phyloP scores from a whole-genome alignment of 2,113 vertebrate genomes.

The Pyxicephalus adspersus region DNA sequence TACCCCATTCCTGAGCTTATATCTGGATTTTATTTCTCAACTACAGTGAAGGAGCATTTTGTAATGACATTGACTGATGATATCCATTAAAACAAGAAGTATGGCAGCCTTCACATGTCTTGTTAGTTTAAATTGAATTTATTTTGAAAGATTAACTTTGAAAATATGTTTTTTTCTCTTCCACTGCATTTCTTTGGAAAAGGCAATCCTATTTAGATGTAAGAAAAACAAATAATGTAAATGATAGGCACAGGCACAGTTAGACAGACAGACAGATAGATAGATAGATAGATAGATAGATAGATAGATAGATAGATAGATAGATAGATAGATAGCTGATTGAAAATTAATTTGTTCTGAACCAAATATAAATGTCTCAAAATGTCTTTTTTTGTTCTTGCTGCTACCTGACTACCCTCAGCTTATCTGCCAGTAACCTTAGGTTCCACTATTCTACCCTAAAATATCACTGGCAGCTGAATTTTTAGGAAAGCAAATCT shows the following conservation, averaged over 20 bases:
- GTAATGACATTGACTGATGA: constrained; percentile 55
- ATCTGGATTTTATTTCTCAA: constrained; percentile 38
- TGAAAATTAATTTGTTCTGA: no score
- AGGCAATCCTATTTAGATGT: constrained; percentile 11
- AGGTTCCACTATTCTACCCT: no score
- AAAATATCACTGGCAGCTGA: no score
- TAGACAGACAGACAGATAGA: background rate
- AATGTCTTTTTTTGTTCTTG: no score
- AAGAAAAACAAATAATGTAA: constrained; percentile 22
- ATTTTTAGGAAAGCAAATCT: no score
- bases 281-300: background rate
- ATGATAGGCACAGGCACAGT: background rate
- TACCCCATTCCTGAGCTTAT: constrained; percentile 12
- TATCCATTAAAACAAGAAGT: constrained; percentile 55
- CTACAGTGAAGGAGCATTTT: constrained; percentile 44
- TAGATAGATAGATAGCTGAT: background rate
- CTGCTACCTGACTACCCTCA: no score
- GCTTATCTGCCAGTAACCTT: no score
- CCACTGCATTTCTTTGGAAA: constrained; percentile 19
- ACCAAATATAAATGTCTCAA: no score
- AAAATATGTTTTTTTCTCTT: constrained; percentile 43
- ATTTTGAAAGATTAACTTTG: constrained; percentile 55
- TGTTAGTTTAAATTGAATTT: constrained; percentile 57
- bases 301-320: background rate
- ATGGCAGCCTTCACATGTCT: constrained; percentile 56